These are phyloP conservation scores for Tetrapedia diversipes DNA, from an alignment of 2,888 invertebrate species.

Conservation along the genomic window DNA sequence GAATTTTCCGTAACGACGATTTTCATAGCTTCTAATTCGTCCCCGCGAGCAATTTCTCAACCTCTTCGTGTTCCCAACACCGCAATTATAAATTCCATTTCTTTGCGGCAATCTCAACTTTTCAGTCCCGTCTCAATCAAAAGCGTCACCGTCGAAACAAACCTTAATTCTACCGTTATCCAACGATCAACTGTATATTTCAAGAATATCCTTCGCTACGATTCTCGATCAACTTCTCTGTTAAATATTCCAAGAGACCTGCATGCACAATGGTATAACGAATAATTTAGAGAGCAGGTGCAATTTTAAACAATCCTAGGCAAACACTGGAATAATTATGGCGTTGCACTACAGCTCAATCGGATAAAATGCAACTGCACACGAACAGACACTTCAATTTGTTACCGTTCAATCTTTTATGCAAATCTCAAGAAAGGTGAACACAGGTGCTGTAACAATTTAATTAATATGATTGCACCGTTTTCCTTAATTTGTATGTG, in stretches of 20 bases:
- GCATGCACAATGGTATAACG: no score
- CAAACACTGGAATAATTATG: no score
- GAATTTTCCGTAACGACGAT: background rate
- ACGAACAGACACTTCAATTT: no score
- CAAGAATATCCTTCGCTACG: background rate
- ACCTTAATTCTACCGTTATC: background rate
- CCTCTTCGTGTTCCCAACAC: background rate
- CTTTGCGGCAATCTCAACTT: conserved; percentile 11
- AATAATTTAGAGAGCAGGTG: no score
- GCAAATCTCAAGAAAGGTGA: no score
- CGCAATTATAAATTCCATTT: conserved; percentile 26
- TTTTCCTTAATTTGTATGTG: no score
- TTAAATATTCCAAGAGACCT: background rate
- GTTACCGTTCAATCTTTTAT: no score
- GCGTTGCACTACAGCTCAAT: no score
- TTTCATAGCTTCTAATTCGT: background rate
- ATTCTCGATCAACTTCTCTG: background rate
- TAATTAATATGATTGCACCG: no score
- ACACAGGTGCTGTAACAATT: no score
- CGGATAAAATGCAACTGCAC: no score
- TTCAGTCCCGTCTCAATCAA: conserved; percentile 11
- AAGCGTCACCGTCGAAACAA: conserved; percentile 14
- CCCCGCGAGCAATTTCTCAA: background rate
- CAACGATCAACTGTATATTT: conserved; percentile 25
- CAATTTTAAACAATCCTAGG: no score